Evolutionary conservation across 2,113 vertebrate genomes (phyloP).

Genomic region (Muntiacus reevesi): DNA sequence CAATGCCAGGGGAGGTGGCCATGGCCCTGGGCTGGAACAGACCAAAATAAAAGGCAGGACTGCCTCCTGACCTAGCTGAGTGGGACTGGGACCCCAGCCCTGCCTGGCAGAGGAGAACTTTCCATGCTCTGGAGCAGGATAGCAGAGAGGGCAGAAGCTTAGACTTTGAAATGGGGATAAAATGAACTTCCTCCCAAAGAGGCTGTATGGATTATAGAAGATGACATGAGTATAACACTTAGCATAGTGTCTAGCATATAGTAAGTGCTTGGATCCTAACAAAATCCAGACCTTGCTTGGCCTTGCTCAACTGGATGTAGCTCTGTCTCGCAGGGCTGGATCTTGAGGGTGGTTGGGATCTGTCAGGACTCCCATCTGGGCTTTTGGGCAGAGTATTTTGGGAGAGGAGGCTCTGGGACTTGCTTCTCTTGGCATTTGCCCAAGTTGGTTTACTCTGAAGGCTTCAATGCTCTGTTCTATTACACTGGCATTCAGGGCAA

Average conservation of each 20-base stretch:
- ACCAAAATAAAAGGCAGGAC: background rate
- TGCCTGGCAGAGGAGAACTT: background rate
- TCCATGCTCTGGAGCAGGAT: background rate
- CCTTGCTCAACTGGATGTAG: background rate
- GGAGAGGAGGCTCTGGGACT: background rate
- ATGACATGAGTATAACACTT: background rate
- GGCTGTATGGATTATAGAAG: background rate
- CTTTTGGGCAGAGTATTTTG: background rate
- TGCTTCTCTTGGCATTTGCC: background rate
- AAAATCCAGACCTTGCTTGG: background rate
- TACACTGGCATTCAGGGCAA: background rate
- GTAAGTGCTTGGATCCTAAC: background rate
- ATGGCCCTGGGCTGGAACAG: background rate
- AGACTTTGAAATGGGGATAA: background rate
- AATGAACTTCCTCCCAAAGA: background rate
- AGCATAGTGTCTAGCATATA: background rate
- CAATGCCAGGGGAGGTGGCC: background rate
- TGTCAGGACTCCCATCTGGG: background rate
- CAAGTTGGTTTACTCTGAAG: background rate
- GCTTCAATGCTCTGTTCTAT: background rate
- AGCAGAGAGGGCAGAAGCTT: background rate
- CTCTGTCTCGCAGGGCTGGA: background rate
- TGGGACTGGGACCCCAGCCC: background rate
- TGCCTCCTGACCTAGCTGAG: background rate
- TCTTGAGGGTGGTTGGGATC: background rate